Evolutionary conservation across 2,888 invertebrate species (phyloP), one percentile per base, ranked within the genome.

Genomic region (Salpingus planirostris): DNA sequence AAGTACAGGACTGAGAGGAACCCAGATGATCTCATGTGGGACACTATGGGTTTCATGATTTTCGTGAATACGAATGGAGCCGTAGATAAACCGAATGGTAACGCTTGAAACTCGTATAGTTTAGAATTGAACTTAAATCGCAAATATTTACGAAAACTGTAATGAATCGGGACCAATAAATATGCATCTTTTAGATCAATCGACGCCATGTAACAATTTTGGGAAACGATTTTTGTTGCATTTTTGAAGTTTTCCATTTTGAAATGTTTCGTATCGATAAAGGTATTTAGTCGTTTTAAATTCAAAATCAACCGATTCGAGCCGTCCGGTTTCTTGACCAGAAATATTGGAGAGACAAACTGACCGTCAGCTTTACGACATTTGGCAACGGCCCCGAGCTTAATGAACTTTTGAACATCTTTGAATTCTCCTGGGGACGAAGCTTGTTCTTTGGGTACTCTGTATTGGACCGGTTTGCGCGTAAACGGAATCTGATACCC

Each of bases 1-100:
- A 13, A 27, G 15, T 14, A 13, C 3, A 13, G 6, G 3, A 8
- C 15, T 5, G 10, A 13, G 7, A 8, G 13, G 13, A 8, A 27
- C 7, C 27, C 23, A 7, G 5, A 11, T 4, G 10, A 5, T 23
- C 23, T 23, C 4, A 23, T 4, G 4, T 5, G n/a, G 13, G 14
- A 8, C 13, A 27, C 8, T 7, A 13, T 8, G 13, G 14, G 15
- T 13, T 13, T 27, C 27, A 13, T 7, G 3, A 27, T 6, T 7
- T 12, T 39, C 12, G 21, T 32, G 22, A 39, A 38, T 23, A 39
- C 31, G 23, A 24, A 26, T 10, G 27, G 27, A 27, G 12, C 25
- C 14, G 14, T 12, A 11, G 7, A 23, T 10, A 23, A 11, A 10
- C 23, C 23, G 10, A 23, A 23, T 11, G 23, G 23, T 5, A 23